phyloP scores from a whole-genome alignment of 2,888 invertebrate species.

The Hipparchia semele region DNA sequence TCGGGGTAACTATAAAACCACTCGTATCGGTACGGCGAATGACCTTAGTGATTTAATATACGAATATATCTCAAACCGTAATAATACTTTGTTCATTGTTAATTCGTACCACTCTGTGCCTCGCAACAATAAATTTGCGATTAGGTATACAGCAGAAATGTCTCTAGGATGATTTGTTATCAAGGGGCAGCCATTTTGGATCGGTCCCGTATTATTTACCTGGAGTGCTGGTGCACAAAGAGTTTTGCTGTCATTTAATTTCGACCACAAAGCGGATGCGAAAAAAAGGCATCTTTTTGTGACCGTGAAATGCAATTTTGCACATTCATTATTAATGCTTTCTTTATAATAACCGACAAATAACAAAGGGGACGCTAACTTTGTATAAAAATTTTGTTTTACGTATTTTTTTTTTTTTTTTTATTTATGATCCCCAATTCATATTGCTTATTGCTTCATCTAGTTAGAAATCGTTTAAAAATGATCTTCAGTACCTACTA shows the following conservation, averaged over 20 bases:
- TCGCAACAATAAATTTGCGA: conserved; percentile 78
- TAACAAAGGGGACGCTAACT: conserved; percentile 13
- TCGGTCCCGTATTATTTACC: conserved; percentile 66
- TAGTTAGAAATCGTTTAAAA: not conserved
- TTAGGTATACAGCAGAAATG: conserved; percentile 74
- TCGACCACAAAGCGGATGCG: conserved; percentile 69
- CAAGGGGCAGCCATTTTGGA: conserved; percentile 64
- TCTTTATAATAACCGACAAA: conserved; percentile 49
- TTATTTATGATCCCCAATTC: not conserved
- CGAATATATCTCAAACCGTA: conserved; percentile 64
- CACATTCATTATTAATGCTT: conserved; percentile 61
- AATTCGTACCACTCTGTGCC: conserved; percentile 73
- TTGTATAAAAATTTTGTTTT: not conserved
- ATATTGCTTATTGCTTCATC: not conserved
- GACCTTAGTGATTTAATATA: conserved; percentile 62
- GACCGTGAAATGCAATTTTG: conserved; percentile 70
- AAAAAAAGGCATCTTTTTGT: conserved; percentile 60
- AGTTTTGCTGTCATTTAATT: conserved; percentile 66
- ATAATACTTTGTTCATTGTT: conserved; percentile 78
- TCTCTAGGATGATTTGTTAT: conserved; percentile 70
- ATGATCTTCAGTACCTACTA: not conserved
- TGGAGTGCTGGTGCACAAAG: conserved; percentile 61
- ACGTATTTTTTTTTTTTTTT: not conserved
- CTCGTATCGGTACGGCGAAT: conserved; percentile 60
- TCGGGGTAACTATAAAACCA: conserved; percentile 64